Base-by-base conservation (phyloP, 2,797 vertebrate genomes). In the Pangasius larnaudii region DNA sequence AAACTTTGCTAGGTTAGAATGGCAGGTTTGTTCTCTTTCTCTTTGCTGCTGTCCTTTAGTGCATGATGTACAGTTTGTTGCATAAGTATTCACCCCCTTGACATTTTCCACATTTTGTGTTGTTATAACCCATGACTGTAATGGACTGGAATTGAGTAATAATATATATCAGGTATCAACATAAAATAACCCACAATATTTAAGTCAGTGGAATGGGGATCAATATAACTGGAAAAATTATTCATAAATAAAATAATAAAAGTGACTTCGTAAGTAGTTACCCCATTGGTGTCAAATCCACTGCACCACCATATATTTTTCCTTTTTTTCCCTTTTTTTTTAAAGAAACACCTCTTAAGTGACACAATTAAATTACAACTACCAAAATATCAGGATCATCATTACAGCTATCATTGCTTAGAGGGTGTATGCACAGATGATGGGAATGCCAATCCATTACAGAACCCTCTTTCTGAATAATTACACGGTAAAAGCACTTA, bases 321-420 rank as follows among this genome's bases (percentile, higher is more conserved):
- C 65, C 18, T 36, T 71, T 14, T 56, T 2, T 56, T 18, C 2
- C 1, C 2, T 51, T 51, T 10, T 51, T 51, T 51, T 13, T 53
- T 53, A 56, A 56, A 58, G 18, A 42, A 22, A 2, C 13, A 22
- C 30, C 36, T 0, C 10, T 56, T 49, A 1, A 10, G 9, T 33
- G 10, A 18, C n/a, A 33, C n/a, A 30, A 18, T 33, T 53, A 33
- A 78, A 53, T 18, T 33, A 24, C 53, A 56, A 56, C 8, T 27
- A 3, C n/a, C 46, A 77, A 51, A 51, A 27, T 79, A 67, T n/a
- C 63, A 51, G 59, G 11, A 27, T 5, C 75, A 79, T 79, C 7
- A 79, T 56, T 51, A 61, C 85, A 33, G n/a, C 49, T 51, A 33
- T 56, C 85, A 33, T 86, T 61, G 33, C 16, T 30, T 46, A 61